A percentile compares a stretch with the other conserved stretches of the same genome.
These are phyloP conservation scores for Pardosa pseudoannulata DNA, from an alignment of 2,888 invertebrate species.

Conservation along the genomic window DNA sequence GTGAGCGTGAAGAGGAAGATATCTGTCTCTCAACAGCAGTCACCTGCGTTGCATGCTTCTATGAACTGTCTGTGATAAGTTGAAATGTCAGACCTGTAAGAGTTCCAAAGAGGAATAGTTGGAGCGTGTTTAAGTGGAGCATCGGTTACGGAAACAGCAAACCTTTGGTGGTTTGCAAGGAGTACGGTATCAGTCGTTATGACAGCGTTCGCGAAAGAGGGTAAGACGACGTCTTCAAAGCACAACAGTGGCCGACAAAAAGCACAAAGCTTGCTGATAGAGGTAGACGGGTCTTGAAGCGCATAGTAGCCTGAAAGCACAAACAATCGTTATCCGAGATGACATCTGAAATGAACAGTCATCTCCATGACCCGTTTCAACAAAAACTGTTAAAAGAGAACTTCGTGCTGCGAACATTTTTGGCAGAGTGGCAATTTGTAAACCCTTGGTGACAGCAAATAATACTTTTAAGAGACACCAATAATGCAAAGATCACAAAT, in stretches of 20 bases:
- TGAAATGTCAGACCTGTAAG: too few relatives aligned
- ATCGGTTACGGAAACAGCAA: slow-evolving; percentile 7
- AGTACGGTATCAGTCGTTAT: slow-evolving; percentile 18
- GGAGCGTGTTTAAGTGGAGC: background rate
- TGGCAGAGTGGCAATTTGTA: too few relatives aligned
- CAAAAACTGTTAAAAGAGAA: too few relatives aligned
- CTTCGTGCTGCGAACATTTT: slow-evolving; percentile 1
- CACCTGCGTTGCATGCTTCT: too few relatives aligned
- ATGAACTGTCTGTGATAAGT: too few relatives aligned
- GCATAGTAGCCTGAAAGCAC: background rate
- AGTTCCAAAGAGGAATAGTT: background rate
- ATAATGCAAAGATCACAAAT: background rate
- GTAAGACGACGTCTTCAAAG: background rate
- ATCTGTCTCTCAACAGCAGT: too few relatives aligned
- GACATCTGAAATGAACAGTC: too few relatives aligned
- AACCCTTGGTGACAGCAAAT: background rate
- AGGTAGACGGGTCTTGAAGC: background rate
- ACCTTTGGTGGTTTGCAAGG: slow-evolving; percentile 3
- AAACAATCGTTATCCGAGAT: background rate
- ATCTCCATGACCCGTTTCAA: too few relatives aligned
- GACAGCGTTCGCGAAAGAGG: background rate
- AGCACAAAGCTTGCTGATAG: slow-evolving; percentile 2
- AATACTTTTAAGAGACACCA: slow-evolving; percentile 7
- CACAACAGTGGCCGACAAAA: background rate
- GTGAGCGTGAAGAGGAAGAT: too few relatives aligned